Evolutionary conservation across 1,140 invertebrate species (phyloP), one percentile per base, ranked within the genome.

Genomic region (Drosophila pachea): DNA sequence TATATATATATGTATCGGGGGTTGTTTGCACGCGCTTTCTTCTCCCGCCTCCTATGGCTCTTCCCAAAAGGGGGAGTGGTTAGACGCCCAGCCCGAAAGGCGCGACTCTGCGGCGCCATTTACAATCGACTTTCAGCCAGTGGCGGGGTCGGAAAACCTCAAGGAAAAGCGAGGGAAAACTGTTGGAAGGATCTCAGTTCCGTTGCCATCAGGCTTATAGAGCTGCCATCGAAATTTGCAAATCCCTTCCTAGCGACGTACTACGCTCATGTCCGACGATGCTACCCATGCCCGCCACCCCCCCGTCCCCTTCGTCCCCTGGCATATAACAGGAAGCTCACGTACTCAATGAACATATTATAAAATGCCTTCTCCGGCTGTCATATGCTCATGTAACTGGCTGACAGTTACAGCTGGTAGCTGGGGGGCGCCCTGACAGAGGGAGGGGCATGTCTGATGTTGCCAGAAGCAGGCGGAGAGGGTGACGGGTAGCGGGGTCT

Each of bases 331-430:
- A 66, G 68, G 68, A 70, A 70, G 79, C 79, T 76, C 78, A 83
- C 75, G 79, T 84, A 83, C 69, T 84, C 73, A 72, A 78, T 79
- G 68, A 66, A 66, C 68, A 70, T 76, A 75, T 78, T 83, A 83
- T 76, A 78, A 78, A 83, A 77, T 86, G 82, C 79, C 81, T 81
- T 82, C 82, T 73, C 69, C 71, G 68, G 60, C 69, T 68, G 64
- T 73, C 74, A 76, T 76, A 69, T 69, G 74, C 61, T 84, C 68
- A 77, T 86, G 81, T 84, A 86, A 84, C 81, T 84, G 81, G 76
- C 68, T 76, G 69, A 62, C 53, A 63, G 38, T 50, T 50, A 49
- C 45, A 43, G 36, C 29, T 1, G 32, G 12, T 22, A 22, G 22
- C 22, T 2, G 22, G 22, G 22, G 22, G 22, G 22, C 22, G 22